Base-by-base conservation (phyloP, 2,113 vertebrate species). In the Xiphophorus couchianus region DNA sequence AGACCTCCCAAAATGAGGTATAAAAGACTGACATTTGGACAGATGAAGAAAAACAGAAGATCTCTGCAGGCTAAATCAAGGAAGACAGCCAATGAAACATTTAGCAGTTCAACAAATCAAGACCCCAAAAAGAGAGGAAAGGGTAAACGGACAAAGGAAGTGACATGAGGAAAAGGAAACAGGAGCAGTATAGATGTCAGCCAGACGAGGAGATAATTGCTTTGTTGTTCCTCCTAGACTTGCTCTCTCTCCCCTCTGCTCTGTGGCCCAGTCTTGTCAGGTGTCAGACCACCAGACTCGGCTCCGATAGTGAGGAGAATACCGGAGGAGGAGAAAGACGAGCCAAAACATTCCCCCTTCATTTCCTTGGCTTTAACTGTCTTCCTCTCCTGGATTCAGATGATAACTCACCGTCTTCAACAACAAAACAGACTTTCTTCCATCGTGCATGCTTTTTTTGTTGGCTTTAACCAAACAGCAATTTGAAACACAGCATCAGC, bases 381-480 rank as follows among this genome's bases (percentile, higher is more conserved):
- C 73, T 48, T 71, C 39, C 72, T 58, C 62, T 28, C 69, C 25
- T 4, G 75, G 67, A 75, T 63, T 61, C 73, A 80, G 82, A 89
- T 89, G 88, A 90, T 88, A 76, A 87, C 82, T 87, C 87, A 83
- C 77, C 79, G 29, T 80, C 82, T 70, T 77, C 65, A 86, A 88
- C 83, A 89, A 84, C 39, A 89, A 84, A 66, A 31, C 54, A 61
- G 62, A 63, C 76, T 81, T 68, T 85, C 82, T 28, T 80, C 66
- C 35, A 68, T 74, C 69, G 68, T 67, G 12, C 48, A 62, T 15
- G 22, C 2, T 2, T 69, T 37, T 31, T 69, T 77, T 74, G 81
- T 74, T 66, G 71, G 77, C 22, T 77, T 88, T 80, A 85, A 67
- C 69, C 83, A 63, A 27, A 15, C 37, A 15, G 11, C 76, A 84